Percentiles rank a stretch among this genome's conserved stretches.
Evolutionary conservation across 2,797 vertebrate genomes (phyloP).

Genomic region (Graptemys geographica): DNA sequence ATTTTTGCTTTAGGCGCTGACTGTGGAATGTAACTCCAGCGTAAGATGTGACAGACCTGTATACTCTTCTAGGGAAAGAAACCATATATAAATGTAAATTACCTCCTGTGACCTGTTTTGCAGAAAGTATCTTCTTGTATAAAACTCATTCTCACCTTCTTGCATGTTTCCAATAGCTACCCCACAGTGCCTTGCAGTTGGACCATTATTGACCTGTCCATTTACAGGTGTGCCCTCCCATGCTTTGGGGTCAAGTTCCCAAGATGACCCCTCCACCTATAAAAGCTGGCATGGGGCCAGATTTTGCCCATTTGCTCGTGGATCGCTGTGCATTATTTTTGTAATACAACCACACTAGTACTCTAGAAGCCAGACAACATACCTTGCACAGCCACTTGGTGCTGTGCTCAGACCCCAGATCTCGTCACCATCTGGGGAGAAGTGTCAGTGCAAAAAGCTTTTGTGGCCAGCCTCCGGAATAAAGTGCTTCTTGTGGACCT

Average conservation of each 20-base stretch:
- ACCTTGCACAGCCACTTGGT: background rate
- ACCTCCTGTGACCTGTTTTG: accelerated
- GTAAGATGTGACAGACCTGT: too few relatives aligned
- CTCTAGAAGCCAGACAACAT: background rate
- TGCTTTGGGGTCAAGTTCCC: background rate
- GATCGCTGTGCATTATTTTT: background rate
- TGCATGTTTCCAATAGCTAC: background rate
- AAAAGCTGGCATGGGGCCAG: background rate
- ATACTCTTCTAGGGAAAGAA: accelerated
- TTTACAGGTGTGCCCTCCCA: background rate
- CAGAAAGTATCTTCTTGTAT: background rate
- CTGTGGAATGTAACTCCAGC: too few relatives aligned
- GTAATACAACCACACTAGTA: background rate
- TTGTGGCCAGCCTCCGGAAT: background rate
- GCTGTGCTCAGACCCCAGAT: background rate
- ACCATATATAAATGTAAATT: background rate
- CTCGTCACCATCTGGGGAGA: background rate
- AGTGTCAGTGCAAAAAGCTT: background rate
- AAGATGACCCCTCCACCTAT: background rate
- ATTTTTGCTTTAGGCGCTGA: too few relatives aligned
- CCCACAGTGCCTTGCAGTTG: background rate
- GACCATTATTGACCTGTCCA: background rate
- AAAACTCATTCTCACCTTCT: background rate
- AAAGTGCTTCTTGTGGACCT: too few relatives aligned
- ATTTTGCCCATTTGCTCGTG: background rate